Evolutionary conservation across 2,888 invertebrate species (phyloP).

Genomic region (Julus scanicus): DNA sequence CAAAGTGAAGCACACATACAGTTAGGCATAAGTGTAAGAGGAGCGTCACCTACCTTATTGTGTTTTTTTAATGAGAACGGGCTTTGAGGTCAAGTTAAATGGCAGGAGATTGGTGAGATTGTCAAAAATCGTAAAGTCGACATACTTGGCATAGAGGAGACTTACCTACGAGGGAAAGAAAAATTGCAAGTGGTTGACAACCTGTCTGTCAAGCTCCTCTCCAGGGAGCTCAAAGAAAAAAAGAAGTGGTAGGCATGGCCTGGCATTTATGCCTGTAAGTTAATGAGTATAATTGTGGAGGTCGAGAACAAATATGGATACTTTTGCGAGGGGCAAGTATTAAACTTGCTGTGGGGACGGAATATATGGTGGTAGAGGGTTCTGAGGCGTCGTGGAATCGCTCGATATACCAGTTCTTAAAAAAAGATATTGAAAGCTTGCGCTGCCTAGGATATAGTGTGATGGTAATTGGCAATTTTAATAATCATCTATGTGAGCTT

Average conservation of each 20-base stretch:
- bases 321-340: not conserved
- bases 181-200: not conserved
- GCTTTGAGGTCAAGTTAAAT: not conserved
- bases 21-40: too few species aligned
- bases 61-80: not conserved
- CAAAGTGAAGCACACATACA: too few species aligned
- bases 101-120: not conserved
- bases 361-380: not conserved
- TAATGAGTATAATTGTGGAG: not conserved
- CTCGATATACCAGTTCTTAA: not conserved
- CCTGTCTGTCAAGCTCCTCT: too few species aligned
- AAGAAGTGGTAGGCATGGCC: not conserved
- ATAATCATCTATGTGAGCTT: not conserved
- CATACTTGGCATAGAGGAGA: too few species aligned
- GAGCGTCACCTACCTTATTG: not conserved
- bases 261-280: not conserved
- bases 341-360: not conserved
- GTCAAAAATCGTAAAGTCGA: not conserved
- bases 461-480: not conserved
- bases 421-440: not conserved
- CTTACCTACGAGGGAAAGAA: not conserved
- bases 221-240: too few species aligned
- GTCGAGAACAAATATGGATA: not conserved
- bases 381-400: not conserved
- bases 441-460: not conserved